These are phyloP conservation scores for Drosophila lowei DNA, from an alignment of 1,140 invertebrate species.

Conservation along the genomic window DNA sequence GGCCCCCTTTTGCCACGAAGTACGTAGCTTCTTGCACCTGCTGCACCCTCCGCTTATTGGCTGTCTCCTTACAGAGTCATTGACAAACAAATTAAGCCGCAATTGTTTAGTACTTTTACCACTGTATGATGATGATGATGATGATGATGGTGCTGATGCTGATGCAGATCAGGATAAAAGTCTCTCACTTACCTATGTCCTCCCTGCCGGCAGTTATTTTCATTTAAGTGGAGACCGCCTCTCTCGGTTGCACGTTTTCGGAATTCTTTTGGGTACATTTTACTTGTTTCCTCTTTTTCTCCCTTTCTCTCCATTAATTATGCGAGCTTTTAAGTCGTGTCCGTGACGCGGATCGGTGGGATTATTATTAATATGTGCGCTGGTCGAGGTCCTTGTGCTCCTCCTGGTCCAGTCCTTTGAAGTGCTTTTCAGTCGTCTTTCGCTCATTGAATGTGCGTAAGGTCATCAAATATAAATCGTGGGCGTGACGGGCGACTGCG, in stretches of 20 bases:
- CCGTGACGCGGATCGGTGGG: constrained; percentile 20
- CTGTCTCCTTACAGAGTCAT: constrained; percentile 8
- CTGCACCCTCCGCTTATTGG: constrained; percentile 15
- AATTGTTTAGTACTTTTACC: constrained; percentile 46
- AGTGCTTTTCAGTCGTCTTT: constrained; percentile 25
- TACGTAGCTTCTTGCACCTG: background rate
- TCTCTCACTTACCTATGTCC: no score
- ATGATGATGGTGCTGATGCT: no score
- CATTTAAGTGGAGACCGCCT: no score
- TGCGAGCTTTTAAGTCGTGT: constrained; percentile 47
- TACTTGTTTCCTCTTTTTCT: background rate
- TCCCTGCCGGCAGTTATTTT: no score
- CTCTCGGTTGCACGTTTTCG: no score
- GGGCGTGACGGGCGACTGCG: constrained; percentile 18
- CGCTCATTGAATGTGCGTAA: constrained; percentile 56
- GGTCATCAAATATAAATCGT: constrained; percentile 68
- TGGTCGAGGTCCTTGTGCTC: constrained; percentile 28
- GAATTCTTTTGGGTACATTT: no score
- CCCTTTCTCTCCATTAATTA: constrained; percentile 47
- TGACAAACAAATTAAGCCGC: constrained; percentile 66
- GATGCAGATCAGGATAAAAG: no score
- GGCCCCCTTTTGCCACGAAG: background rate
- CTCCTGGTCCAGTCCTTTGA: constrained; percentile 26
- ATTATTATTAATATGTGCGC: constrained; percentile 63
- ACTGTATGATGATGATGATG: background rate